Base-by-base conservation (phyloP, 2,888 invertebrate genomes). In the Congeria kusceri region DNA sequence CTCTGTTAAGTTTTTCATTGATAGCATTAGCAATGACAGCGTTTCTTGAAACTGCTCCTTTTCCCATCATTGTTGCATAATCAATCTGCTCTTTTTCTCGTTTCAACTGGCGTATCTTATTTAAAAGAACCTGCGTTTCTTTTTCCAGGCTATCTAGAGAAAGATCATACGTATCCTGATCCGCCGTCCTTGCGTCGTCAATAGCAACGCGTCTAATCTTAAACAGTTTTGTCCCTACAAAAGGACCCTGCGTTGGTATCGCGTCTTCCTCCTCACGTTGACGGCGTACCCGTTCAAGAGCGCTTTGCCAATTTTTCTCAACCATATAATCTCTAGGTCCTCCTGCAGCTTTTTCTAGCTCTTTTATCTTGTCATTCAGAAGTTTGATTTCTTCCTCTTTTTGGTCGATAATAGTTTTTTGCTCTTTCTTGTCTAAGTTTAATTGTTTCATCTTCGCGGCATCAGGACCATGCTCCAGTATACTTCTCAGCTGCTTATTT, bases 391-490 rank as follows among this genome's bases (percentile, higher is more conserved):
- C 79, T n/a, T 83, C 83, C 25, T 77, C 59, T 47, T 79, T 64
- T 28, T 64, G 57, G 20, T 77, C 73, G 11, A 79, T 77, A 4
- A 64, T 32, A 15, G 66, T 70, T 49, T 76, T 69, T 25, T 79
- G 77, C 53, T 79, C 63, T 29, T 73, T 76, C 28, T 73, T 70
- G 9, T 76, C 72, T 56, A 70, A 67, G 18, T 39, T 44, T 0
- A 78, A 56, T 53, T 76, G 56, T 56, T 79, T 83, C 18, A 77
- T 29, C 61, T 74, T 76, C 0, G 57, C 39, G n/a, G 77, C 76
- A 46, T 73, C 73, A n/a, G 83, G 83, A 18, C 83, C 83, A 39
- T 79, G 64, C 29, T 76, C 73, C 2, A 83, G n/a, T 13, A 77
- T 62, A 27, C 74, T 72, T 61, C 74, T 76, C 15, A 83, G 49